Evolutionary conservation across 1,140 invertebrate species (phyloP).

Genomic region (Hormaphis cornu): DNA sequence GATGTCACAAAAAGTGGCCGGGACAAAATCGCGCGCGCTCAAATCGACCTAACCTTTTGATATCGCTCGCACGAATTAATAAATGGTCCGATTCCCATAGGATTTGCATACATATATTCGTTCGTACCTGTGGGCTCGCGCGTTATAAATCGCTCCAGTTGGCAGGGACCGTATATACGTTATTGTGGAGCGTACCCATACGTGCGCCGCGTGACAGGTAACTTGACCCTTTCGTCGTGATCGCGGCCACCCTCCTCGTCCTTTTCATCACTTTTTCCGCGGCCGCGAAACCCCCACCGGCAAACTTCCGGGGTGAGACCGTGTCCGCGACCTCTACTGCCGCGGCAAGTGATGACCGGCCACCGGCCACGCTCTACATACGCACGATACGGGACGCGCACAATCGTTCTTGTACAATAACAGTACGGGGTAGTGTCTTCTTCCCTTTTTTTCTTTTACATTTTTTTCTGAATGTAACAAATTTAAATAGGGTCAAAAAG

Average conservation of each 20-base stretch:
- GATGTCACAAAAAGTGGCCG: conserved; percentile 4
- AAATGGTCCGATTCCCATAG: conserved; percentile 31
- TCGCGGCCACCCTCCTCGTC: background rate
- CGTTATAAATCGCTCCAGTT: conserved; percentile 26
- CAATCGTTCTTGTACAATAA: background rate
- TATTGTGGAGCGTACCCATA: too few species aligned
- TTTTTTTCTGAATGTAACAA: conserved; percentile 10
- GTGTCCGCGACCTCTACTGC: conserved; percentile 19
- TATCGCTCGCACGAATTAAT: conserved; percentile 29
- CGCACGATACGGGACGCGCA: background rate
- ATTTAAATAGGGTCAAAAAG: conserved; percentile 33
- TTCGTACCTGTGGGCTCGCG: background rate
- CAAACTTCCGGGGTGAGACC: conserved; percentile 31
- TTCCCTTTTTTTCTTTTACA: background rate
- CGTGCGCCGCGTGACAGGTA: conserved; percentile 30
- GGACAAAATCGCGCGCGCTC: background rate
- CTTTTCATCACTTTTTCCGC: conserved; percentile 23
- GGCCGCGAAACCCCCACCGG: background rate
- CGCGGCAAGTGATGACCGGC: background rate
- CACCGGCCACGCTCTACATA: background rate
- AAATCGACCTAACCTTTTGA: conserved; percentile 30
- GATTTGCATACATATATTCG: conserved; percentile 19
- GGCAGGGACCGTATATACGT: too few species aligned
- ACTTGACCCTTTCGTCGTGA: conserved; percentile 27
- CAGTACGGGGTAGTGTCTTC: background rate